These are phyloP conservation scores for Pygoscelis adeliae DNA, from an alignment of 2,113 vertebrate species.

Conservation along the genomic window DNA sequence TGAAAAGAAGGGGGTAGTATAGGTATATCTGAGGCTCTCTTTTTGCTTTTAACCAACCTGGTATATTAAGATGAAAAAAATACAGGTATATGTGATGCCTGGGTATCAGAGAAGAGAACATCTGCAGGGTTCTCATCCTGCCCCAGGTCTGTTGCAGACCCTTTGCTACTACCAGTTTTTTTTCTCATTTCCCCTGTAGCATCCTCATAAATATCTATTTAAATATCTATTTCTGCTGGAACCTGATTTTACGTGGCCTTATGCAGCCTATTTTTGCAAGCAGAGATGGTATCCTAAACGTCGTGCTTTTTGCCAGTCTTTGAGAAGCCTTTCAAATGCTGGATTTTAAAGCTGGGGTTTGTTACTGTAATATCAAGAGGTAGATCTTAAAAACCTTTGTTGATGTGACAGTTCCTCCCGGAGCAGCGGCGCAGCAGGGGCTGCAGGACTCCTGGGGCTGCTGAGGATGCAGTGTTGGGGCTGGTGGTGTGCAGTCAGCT, in stretches of 20 bases:
- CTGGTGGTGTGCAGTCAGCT: background rate
- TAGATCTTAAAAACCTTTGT: background rate
- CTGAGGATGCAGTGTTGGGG: background rate
- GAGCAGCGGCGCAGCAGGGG: background rate
- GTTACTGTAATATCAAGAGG: background rate
- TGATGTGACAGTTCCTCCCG: accelerated
- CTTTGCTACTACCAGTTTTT: background rate
- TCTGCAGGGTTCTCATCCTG: background rate
- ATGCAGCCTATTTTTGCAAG: background rate
- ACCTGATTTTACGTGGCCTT: background rate
- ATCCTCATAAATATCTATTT: background rate
- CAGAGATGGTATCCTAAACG: background rate
- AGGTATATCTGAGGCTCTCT: background rate
- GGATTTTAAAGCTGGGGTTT: background rate
- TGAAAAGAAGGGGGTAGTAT: background rate
- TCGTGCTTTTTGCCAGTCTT: background rate
- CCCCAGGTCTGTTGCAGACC: background rate
- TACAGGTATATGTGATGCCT: background rate
- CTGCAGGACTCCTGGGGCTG: accelerated
- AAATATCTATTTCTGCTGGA: background rate
- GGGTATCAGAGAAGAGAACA: background rate
- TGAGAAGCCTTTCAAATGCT: background rate
- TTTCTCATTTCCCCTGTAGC: background rate
- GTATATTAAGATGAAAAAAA: background rate
- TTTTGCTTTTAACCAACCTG: background rate